Evolutionary conservation across 2,113 vertebrate species (phyloP), one percentile per base, ranked within the genome.

Genomic region (Sclerurus mexicanus): DNA sequence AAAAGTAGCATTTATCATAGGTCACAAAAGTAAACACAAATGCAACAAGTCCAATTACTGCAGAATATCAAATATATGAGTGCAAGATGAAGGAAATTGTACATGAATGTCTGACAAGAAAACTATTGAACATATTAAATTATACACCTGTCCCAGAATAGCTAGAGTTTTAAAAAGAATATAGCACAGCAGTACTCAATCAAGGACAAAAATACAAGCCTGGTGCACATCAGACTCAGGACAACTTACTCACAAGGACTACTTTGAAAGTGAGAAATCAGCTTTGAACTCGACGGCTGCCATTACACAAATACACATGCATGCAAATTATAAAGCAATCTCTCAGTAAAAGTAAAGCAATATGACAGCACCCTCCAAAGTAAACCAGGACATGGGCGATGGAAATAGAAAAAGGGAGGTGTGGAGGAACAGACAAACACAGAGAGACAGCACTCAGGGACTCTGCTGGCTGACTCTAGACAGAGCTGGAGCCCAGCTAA

Each of bases 61-160:
- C 78, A 64, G 87, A 87, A 92, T 90, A 87, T 89, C 82, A 93
- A 71, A 91, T 46, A 62, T 83, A 87, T 77, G 81, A 96, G 66
- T 67, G 55, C 55, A 67, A 95, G 95, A 96, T 96, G 93, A 95
- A 96, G 94, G 69, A 91, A 93, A 52, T 33, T 37, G 76, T 93
- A 85, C 16, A 7, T 27, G 87, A 94, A 93, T 80, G 59, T 71
- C 78, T 97, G 95, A 94, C 87, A 95, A 84, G 89, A 90, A 92
- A 92, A 89, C 95, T 94, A 90, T 95, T 95, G 94, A 96, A 75
- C 85, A 90, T 97, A 88, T 90, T 96, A 96, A 97, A 97, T 97
- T 96, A 97, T 90, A 82, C 12, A 40, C 69, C 33, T 90, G 52
- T 97, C 96, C 95, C 86, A 96, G 91, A 96, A 97, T 96, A 97